Evolutionary conservation across 2,797 vertebrate species (phyloP).

Genomic region (Thunnus albacares): DNA sequence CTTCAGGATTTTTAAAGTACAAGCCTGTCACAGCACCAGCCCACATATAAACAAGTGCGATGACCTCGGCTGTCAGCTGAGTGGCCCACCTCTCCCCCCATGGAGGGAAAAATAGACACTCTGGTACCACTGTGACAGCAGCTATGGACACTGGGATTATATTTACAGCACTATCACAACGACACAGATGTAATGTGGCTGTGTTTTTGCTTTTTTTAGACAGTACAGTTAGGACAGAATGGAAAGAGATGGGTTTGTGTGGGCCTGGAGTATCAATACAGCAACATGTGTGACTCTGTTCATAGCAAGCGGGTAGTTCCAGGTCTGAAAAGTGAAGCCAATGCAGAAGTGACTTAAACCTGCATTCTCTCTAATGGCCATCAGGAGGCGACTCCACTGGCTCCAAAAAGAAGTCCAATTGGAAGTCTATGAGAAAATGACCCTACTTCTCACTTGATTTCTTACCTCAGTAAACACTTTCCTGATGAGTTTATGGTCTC

Average conservation of each 20-base stretch:
- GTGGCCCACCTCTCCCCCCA: slow-evolving; percentile 28
- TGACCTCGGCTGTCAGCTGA: slow-evolving; percentile 75
- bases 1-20: slow-evolving; percentile 47
- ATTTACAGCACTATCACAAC: slow-evolving; percentile 43
- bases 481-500: no score
- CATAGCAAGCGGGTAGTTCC: no score
- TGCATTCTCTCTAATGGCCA: no score
- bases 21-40: slow-evolving; percentile 59
- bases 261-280: slow-evolving; percentile 35
- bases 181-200: slow-evolving; percentile 35
- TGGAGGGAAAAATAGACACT: slow-evolving; percentile 57
- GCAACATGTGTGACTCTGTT: slow-evolving; percentile 20
- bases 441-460: no score
- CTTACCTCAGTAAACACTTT: no score
- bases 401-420: no score
- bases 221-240: slow-evolving; percentile 11
- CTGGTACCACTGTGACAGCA: slow-evolving; percentile 49
- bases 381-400: no score
- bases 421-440: no score
- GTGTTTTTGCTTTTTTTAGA: slow-evolving; percentile 43
- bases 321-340: no score
- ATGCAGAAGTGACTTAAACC: no score
- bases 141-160: slow-evolving; percentile 58
- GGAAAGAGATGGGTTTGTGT: slow-evolving; percentile 37
- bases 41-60: slow-evolving; percentile 59